phyloP scores from a whole-genome alignment of 2,113 vertebrate genomes.

The Phalacrocorax pelagicus region DNA sequence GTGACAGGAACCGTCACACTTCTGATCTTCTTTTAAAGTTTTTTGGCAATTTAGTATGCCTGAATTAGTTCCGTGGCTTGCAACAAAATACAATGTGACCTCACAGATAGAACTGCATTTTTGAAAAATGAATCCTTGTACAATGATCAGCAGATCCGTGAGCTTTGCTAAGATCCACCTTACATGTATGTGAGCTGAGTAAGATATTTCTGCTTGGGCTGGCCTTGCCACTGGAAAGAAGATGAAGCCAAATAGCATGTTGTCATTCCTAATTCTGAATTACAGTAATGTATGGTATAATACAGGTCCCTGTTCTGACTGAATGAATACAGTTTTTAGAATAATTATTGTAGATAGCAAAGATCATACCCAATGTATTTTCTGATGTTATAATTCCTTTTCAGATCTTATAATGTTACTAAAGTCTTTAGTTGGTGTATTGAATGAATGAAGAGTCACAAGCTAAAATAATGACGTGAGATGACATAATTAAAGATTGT shows the following conservation, averaged over 20 bases:
- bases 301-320: background rate
- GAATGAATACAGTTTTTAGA: background rate
- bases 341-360: background rate
- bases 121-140: background rate
- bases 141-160: background rate
- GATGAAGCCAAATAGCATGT: background rate
- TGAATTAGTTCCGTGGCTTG: background rate
- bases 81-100: background rate
- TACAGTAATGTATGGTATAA: background rate
- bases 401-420: background rate
- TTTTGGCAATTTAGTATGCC: background rate
- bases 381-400: background rate
- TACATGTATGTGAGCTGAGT: background rate
- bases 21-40: background rate
- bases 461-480: background rate
- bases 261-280: background rate
- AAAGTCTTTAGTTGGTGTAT: background rate
- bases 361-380: background rate
- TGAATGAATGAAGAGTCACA: background rate
- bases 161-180: background rate
- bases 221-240: background rate
- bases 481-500: background rate
- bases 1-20: background rate
- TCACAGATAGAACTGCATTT: background rate
- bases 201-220: background rate